Base-by-base conservation (phyloP, 2,888 invertebrate species). In the Platerodrilus igneus region DNA sequence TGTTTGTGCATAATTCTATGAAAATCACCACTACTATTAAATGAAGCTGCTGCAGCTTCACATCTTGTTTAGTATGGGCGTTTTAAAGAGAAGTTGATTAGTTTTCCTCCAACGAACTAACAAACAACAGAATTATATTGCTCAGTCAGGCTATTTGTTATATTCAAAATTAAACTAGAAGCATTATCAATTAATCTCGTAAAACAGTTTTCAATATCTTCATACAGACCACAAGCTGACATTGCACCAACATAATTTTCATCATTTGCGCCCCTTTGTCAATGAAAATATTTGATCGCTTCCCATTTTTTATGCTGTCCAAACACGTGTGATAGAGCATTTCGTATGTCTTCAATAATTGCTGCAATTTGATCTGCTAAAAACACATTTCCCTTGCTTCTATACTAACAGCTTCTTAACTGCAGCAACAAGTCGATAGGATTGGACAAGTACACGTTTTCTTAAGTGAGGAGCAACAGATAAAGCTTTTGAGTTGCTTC, bases 161-260 rank as follows among this genome's bases (percentile, higher is more conserved):
- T 35, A 16, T 40, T 37, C n/a, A 29, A 15, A 9, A 44, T 20
- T 26, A 40, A 25, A 23, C 45, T 45, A 7, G 7, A 10, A n/a
- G 37, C 23, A 37, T 40, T 26, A 14, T 17, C 8, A 22, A 37
- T 18, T 25, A 45, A 22, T 10, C 45, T 20, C 9, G 27, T 22
- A 15, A 32, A 20, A 23, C 19, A 28, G 2, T 22, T 9, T 7
- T 28, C 10, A n/a, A 40, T 28, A 16, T 45, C 40, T 10, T 27
- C 14, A 33, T 37, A 45, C 9, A 41, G 9, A 7, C 32, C 45
- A 25, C 37, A 37, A 10, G 26, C 13, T 6, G 25, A 22, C 28
- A 40, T 32, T 28, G 34, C 27, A n/a, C 32, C 31, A 11, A 40
- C 23, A 25, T 29, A 39, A 23, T 44, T 39, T 14, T 6, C 7